phyloP scores from a whole-genome alignment of 2,888 invertebrate genomes.

The Hirtodrosophila trivittata region DNA sequence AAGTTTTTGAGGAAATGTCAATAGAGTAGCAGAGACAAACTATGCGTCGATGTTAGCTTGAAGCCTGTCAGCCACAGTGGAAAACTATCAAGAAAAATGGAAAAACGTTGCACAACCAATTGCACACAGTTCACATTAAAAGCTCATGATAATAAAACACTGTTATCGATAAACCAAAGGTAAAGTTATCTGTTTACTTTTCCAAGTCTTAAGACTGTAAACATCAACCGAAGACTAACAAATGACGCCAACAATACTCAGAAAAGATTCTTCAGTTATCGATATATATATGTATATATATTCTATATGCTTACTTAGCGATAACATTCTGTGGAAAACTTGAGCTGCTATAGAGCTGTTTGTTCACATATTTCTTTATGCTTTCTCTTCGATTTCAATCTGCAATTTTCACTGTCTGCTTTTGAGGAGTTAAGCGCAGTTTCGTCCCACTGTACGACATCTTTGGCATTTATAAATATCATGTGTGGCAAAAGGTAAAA shows the following conservation, averaged over 20 bases:
- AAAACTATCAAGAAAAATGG: neutral
- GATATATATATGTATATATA: neutral
- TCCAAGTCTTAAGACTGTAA: no score
- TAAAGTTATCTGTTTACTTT: no score
- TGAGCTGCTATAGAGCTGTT: no score
- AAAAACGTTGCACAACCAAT: neutral
- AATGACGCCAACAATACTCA: no score
- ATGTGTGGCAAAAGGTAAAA: conserved; percentile 64
- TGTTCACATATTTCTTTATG: neutral
- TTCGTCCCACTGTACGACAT: conserved; percentile 60
- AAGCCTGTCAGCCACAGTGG: conserved; percentile 12
- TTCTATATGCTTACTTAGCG: neutral
- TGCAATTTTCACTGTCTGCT: no score
- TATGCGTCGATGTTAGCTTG: conserved; percentile 50
- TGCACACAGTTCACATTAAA: no score
- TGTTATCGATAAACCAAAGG: no score
- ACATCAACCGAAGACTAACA: no score
- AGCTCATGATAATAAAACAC: no score
- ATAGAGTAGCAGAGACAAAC: conserved; percentile 74
- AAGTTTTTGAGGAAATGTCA: conserved; percentile 80
- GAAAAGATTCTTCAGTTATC: neutral
- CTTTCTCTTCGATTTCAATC: no score
- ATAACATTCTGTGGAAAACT: neutral
- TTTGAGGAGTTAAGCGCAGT: no score
- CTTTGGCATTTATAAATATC: conserved; percentile 73